phyloP scores from a whole-genome alignment of 1,140 invertebrate genomes.

The Palaemon carinicauda region DNA sequence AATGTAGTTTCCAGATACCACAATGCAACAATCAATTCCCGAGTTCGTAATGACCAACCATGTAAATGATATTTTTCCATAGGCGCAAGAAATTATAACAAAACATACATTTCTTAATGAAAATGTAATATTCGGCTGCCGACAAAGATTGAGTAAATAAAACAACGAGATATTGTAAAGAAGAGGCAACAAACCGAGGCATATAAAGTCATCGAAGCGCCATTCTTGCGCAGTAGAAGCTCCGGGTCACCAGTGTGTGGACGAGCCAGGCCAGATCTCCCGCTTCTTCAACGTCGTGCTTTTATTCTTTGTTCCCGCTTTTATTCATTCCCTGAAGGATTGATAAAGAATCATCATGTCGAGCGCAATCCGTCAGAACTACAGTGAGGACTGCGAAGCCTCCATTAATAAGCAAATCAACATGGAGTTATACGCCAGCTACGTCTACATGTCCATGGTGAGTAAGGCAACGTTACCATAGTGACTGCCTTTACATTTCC shows the following conservation, averaged over 20 bases:
- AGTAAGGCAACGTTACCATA: background rate
- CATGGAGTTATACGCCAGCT: slow-evolving; percentile 71
- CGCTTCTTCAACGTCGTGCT: background rate
- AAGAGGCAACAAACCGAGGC: too few relatives aligned
- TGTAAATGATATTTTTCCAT: too few relatives aligned
- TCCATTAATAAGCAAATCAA: slow-evolving; percentile 72
- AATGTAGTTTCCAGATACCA: too few relatives aligned
- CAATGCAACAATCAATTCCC: too few relatives aligned
- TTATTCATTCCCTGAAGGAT: background rate
- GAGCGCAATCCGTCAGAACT: slow-evolving; percentile 67
- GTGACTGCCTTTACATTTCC: too few relatives aligned
- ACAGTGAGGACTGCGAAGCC: slow-evolving; percentile 68
- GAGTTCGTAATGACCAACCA: too few relatives aligned
- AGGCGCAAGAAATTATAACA: too few relatives aligned
- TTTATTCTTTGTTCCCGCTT: background rate
- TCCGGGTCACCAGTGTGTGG: slow-evolving; percentile 11
- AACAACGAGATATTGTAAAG: too few relatives aligned
- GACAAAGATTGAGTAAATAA: too few relatives aligned
- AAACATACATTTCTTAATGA: too few relatives aligned
- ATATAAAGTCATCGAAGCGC: too few relatives aligned
- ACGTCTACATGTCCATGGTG: slow-evolving; percentile 66
- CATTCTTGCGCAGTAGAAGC: background rate
- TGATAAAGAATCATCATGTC: background rate
- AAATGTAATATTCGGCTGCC: too few relatives aligned
- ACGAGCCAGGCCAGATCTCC: background rate